Evolutionary conservation across 2,113 vertebrate species (phyloP).

Genomic region (Acrocephalus arundinaceus): DNA sequence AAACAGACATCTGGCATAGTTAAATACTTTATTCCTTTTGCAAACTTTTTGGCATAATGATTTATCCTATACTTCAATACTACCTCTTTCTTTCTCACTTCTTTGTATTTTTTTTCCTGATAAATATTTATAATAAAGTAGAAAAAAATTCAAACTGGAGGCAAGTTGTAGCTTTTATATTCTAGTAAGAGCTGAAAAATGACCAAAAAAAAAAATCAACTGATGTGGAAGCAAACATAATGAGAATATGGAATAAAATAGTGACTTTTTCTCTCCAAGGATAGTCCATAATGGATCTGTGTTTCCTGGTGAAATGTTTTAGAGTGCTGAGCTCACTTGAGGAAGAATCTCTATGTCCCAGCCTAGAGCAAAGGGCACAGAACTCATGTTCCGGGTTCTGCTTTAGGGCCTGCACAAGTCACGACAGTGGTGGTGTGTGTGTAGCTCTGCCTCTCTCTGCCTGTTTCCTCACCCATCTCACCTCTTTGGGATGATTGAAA

Average conservation of each 20-base stretch:
- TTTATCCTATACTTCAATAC: constrained; percentile 8
- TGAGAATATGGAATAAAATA: background rate
- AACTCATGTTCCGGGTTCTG: background rate
- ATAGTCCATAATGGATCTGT: background rate
- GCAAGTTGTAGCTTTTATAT: background rate
- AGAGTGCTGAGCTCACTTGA: background rate
- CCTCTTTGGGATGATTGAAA: background rate
- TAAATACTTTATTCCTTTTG: background rate
- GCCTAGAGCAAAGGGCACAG: background rate
- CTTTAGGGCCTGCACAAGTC: background rate
- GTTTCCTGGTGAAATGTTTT: background rate
- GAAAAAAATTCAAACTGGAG: background rate
- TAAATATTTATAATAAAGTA: constrained; percentile 15
- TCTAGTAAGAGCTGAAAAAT: constrained; percentile 7
- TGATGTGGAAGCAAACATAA: background rate
- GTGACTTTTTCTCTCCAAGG: background rate
- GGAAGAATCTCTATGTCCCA: background rate
- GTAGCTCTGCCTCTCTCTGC: background rate
- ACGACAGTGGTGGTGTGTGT: rapidly evolving
- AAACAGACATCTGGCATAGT: background rate
- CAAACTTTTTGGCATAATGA: constrained; percentile 9
- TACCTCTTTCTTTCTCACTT: background rate
- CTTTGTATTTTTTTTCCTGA: background rate
- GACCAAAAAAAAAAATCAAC: background rate
- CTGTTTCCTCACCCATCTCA: background rate